phyloP scores from a whole-genome alignment of 1,140 invertebrate genomes.

The Bombus polaris region DNA sequence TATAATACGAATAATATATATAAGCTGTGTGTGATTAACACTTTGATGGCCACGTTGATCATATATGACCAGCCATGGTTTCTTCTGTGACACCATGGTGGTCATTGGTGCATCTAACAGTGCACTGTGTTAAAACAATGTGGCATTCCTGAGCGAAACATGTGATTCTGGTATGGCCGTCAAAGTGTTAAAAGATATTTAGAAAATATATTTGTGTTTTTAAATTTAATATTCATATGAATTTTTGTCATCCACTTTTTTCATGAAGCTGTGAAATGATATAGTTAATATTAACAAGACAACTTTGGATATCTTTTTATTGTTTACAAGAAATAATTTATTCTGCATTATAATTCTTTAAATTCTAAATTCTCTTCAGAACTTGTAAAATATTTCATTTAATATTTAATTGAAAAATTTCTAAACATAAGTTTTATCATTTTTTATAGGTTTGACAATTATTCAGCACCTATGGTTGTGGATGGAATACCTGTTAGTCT shows the following conservation, averaged over 20 bases:
- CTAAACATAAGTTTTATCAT: conserved; percentile 41
- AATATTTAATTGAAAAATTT: not conserved
- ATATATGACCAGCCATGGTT: too few species aligned
- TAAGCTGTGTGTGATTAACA: not conserved
- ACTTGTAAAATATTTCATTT: conserved; percentile 18
- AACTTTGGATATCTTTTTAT: conserved; percentile 69
- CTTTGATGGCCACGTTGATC: too few species aligned
- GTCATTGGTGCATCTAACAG: too few species aligned
- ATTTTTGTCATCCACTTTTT: conserved; percentile 38
- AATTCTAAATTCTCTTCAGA: not conserved
- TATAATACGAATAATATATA: not conserved
- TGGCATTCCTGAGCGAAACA: too few species aligned
- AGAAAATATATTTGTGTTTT: not conserved
- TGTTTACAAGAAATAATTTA: conserved; percentile 77
- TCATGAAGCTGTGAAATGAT: conserved; percentile 64
- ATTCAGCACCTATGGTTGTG: conserved; percentile 98
- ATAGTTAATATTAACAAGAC: conserved; percentile 78
- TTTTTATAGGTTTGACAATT: conserved; percentile 95
- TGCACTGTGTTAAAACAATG: too few species aligned
- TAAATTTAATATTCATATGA: conserved; percentile 2
- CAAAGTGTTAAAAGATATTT: not conserved
- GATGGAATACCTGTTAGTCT: conserved; percentile 98
- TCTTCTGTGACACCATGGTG: too few species aligned
- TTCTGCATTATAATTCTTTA: conserved; percentile 67
- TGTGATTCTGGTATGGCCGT: fast-evolving